A percentile compares a stretch with the other conserved stretches of the same genome.
Conservation (phyloP, 2,113 vertebrate species). For the Mus musculus region GRCm39 chr9:52486501-52487000, state of each 20-base stretch:
- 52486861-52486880: background rate
- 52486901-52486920: background rate
- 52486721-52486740: background rate
- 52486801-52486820: background rate
- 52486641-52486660: background rate
- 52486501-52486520: background rate
- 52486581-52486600: background rate
- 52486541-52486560: slow-evolving; percentile 40
- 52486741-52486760: background rate
- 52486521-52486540: slow-evolving; percentile 21
- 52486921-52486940: background rate
- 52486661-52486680: background rate
- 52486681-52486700: background rate
- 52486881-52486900: background rate
- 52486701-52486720: background rate
- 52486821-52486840: background rate
- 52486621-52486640: slow-evolving; percentile 29
- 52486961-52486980: background rate
- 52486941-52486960: slow-evolving; percentile 9
- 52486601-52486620: background rate
- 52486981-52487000: background rate
- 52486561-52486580: slow-evolving; percentile 24
- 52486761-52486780: background rate
- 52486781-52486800: background rate
- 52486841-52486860: background rate